These are phyloP conservation scores for Campodea augens DNA, from an alignment of 1,140 invertebrate genomes.

Conservation along the genomic window DNA sequence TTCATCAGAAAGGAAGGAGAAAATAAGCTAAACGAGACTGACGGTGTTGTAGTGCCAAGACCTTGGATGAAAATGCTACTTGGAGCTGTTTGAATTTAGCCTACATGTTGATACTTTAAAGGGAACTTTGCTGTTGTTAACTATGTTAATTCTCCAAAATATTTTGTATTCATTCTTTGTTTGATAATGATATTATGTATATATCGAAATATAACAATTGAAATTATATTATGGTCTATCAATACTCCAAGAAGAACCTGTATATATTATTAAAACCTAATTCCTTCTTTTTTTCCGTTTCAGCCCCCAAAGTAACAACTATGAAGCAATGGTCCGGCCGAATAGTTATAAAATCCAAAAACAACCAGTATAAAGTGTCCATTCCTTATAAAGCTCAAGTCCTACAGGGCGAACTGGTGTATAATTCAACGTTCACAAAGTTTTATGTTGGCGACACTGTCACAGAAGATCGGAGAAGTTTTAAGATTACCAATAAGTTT, in stretches of 20 bases:
- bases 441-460: conserved; percentile 16
- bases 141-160: too few relatives aligned
- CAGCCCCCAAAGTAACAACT: conserved; percentile 14
- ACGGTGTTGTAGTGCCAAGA: too few relatives aligned
- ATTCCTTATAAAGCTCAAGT: conserved; percentile 21
- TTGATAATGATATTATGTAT: too few relatives aligned
- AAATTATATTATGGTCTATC: too few relatives aligned
- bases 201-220: too few relatives aligned
- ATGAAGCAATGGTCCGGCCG: conserved; percentile 27
- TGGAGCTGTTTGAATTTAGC: too few relatives aligned
- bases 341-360: conserved; percentile 31
- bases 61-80: too few relatives aligned
- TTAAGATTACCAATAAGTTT: conserved; percentile 30
- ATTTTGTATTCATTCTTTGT: too few relatives aligned
- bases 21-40: too few relatives aligned
- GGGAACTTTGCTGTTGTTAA: too few relatives aligned
- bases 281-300: conserved; percentile 14
- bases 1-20: too few relatives aligned
- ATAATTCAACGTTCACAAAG: conserved; percentile 18
- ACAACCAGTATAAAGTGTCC: conserved; percentile 25
- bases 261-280: background rate
- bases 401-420: conserved; percentile 23
- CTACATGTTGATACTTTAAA: too few relatives aligned
- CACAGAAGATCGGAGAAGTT: conserved; percentile 12
- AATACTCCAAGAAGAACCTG: background rate